A percentile compares a stretch with the other conserved stretches of the same genome.
Conservation (phyloP, 2,113 vertebrate genomes). For the Dicentrarchus labrax region DNA sequence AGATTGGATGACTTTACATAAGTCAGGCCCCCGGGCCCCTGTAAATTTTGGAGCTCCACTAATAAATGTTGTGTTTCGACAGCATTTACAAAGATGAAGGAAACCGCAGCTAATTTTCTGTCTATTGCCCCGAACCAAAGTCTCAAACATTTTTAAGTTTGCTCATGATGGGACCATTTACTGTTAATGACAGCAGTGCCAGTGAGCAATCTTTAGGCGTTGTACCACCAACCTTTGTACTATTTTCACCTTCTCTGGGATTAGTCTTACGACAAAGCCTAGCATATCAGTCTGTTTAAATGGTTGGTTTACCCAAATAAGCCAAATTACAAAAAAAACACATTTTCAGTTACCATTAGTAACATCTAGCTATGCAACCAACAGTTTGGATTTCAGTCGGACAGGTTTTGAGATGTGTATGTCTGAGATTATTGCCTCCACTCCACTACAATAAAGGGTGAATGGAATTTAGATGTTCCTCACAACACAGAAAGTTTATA, state of each 20-base stretch:
- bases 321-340: neutral
- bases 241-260: too few species aligned
- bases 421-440: neutral
- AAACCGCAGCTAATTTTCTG: conserved; percentile 5
- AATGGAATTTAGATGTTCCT: too few species aligned
- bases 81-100: neutral
- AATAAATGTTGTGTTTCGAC: conserved; percentile 9
- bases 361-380: neutral
- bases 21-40: neutral
- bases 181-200: too few species aligned
- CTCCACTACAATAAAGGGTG: too few species aligned
- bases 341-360: neutral
- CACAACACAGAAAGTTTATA: too few species aligned
- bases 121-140: neutral
- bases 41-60: neutral
- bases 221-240: too few species aligned
- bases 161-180: neutral
- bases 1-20: conserved; percentile 18
- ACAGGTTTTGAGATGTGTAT: neutral
- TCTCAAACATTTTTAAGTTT: neutral
- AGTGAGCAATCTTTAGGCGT: neutral
- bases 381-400: neutral
- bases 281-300: neutral
- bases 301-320: neutral
- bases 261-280: too few species aligned